These are phyloP conservation scores for Meiosimyza platycephala DNA, from an alignment of 2,888 invertebrate species.

Conservation along the genomic window DNA sequence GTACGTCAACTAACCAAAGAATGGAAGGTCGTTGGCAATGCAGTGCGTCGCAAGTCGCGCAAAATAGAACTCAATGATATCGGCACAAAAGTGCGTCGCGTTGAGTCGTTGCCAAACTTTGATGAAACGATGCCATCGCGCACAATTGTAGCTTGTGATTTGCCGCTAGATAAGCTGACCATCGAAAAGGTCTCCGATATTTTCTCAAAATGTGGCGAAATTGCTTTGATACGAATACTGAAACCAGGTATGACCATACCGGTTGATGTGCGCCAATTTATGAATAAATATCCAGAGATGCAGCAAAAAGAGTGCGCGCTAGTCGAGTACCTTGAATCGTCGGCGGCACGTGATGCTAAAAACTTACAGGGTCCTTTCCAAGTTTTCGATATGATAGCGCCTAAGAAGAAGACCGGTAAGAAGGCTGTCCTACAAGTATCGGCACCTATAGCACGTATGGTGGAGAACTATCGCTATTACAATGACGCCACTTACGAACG, in stretches of 20 bases:
- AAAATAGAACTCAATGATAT: constrained; percentile 90
- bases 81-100: constrained; percentile 88
- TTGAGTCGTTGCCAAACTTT: constrained; percentile 86
- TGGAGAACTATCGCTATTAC: constrained; percentile 72
- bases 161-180: constrained; percentile 85
- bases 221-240: constrained; percentile 87
- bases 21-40: constrained; percentile 91
- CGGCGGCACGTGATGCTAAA: constrained; percentile 84
- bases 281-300: constrained; percentile 90
- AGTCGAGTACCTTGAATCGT: constrained; percentile 90
- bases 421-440: constrained; percentile 69
- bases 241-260: constrained; percentile 91
- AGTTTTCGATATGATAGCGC: constrained; percentile 83
- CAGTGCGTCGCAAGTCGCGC: constrained; percentile 79
- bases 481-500: constrained; percentile 67
- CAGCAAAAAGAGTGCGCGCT: constrained; percentile 88
- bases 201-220: constrained; percentile 89
- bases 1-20: constrained; percentile 95
- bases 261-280: constrained; percentile 89
- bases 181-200: constrained; percentile 93
- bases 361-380: constrained; percentile 74
- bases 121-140: constrained; percentile 94
- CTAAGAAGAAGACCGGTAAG: constrained; percentile 78
- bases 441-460: constrained; percentile 70
- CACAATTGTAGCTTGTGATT: constrained; percentile 87